Evolutionary conservation across 2,113 vertebrate species (phyloP), one percentile per base, ranked within the genome.

Genomic region (Thunnus thynnus): DNA sequence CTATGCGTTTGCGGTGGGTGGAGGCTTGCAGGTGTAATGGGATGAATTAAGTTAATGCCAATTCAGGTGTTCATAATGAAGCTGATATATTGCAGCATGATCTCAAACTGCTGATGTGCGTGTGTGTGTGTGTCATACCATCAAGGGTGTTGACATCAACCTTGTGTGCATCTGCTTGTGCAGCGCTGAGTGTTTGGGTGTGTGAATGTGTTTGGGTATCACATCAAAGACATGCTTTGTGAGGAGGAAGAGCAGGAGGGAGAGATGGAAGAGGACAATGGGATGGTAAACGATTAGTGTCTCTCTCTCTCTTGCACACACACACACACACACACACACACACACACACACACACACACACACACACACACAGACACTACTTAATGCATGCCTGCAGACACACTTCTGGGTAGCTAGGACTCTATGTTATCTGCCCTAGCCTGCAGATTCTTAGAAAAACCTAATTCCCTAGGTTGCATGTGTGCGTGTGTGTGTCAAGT

Each of bases 381-480:
- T 80, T 82, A 90, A 89, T 90, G 80, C 77, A 81, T 88, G 83
- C 89, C 91, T 91, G 84, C 78, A 88, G 90, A 91, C 83, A 92
- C 78, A 85, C 83, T 92, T 88, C 68, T 92, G 68, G 84, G 75
- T 82, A 90, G 83, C 82, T 78, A 76, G 71, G 79, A 85, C 69
- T 84, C 72, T 72, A 84, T 83, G 87, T 91, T 94, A 93, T 91
- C 92, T 84, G 80, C 67, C 46, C 51, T 78, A 75, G 86, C 86
- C 88, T 85, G 89, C 84, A 83, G 92, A 93, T 84, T 79, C 87
- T 89, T 72, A 69, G 25, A 55, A 86, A 90, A 90, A 82, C 79
- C 72, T 88, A 86, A 91, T 89, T 94, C 87, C 85, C 82, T 83
- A 0, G 83, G 64, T 85, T 90, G 82, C 10, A 30, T 76, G 44